Base-by-base conservation (phyloP, 2,113 vertebrate species). In the Polyodon spathula region DNA sequence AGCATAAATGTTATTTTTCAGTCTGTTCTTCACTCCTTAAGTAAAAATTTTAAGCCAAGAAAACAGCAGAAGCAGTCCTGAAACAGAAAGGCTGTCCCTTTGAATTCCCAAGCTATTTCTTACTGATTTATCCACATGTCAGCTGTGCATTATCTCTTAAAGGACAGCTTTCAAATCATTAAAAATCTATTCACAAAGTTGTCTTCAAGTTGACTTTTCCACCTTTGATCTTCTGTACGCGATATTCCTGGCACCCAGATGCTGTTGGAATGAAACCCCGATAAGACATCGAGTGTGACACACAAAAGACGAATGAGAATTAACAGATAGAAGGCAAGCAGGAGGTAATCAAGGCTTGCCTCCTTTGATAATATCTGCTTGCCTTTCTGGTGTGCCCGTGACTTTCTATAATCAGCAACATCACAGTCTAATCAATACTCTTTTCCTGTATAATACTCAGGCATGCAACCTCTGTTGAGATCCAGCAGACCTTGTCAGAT, bases 291-390 rank as follows among this genome's bases (percentile, higher is more conserved):
- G 60, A 68, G 61, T 74, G 62, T 79, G 72, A 76, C 75, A 70
- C 58, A 56, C 55, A 71, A 74, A 79, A 72, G 76, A 78, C 73
- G 80, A 78, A 78, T 69, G 64, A 73, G 67, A 84, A 80, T 65
- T 76, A 76, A 63, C 71, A 68, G 74, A 74, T 69, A 71, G 65
- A 65, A 73, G 71, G 64, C 68, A 75, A 72, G 61, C 57, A 60
- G 54, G 54, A 71, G 60, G 59, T 8, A 64, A 61, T 63, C 65
- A 27, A 38, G 59, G 43, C 51, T 27, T 55, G 43, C 54, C 40
- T 16, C 4, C 41, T 52, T 42, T 53, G 60, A 63, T 67, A 59
- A 52, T 61, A 68, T 62, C 54, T 62, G 39, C 37, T 57, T 41
- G 58, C 40, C 40, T 60, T 46, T 53, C 62, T 39, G 59, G 41